A percentile compares a stretch with the other conserved stretches of the same genome.
These are phyloP conservation scores for Danio aesculapii DNA, from an alignment of 2,797 vertebrate genomes.

Conservation along the genomic window DNA sequence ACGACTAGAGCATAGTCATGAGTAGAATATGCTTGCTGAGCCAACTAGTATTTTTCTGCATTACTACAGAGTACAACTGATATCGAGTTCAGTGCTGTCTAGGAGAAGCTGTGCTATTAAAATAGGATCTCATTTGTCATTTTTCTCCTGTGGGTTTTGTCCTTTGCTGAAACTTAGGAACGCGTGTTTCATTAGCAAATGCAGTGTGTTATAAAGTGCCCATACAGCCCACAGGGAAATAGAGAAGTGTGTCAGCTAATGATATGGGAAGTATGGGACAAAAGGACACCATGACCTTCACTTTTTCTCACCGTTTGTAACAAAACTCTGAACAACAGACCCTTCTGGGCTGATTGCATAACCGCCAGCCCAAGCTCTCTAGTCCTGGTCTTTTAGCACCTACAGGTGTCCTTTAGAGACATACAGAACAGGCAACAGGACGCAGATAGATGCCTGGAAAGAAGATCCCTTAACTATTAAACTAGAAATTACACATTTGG, in stretches of 20 bases:
- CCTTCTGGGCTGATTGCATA: slow-evolving; percentile 15
- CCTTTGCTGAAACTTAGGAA: slow-evolving; percentile 2
- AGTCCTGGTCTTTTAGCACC: background rate
- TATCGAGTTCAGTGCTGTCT: background rate
- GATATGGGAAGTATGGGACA: slow-evolving; percentile 40
- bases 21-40: background rate
- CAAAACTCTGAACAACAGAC: slow-evolving; percentile 20
- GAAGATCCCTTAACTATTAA: background rate
- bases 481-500: background rate
- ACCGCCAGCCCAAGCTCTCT: background rate
- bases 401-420: slow-evolving; percentile 18
- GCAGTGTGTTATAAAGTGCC: slow-evolving; percentile 25
- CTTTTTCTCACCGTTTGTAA: slow-evolving; percentile 22
- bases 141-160: background rate
- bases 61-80: background rate
- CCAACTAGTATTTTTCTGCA: background rate
- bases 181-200: background rate
- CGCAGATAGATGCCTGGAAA: background rate
- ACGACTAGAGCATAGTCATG: too few species aligned
- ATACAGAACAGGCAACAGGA: background rate
- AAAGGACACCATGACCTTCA: slow-evolving; percentile 52
- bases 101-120: background rate
- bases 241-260: slow-evolving; percentile 50
- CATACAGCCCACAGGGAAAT: slow-evolving; percentile 34
- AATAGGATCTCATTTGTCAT: background rate